Base-by-base conservation (phyloP, 2,888 invertebrate species). In the Sphaeridia pumilis region DNA sequence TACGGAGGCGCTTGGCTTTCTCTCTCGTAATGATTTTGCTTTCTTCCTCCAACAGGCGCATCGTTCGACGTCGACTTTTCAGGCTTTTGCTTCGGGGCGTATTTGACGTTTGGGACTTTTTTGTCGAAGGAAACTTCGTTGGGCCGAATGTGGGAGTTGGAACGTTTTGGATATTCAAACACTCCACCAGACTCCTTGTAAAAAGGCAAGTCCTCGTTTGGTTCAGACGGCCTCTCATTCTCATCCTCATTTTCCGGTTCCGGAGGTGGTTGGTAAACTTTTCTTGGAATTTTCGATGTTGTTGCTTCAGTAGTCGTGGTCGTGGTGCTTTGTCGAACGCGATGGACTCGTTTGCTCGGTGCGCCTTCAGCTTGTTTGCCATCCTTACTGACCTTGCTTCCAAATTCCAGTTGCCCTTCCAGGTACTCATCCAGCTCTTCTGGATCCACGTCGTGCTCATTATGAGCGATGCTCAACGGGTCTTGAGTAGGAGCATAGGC, bases 171-270 rank as follows among this genome's bases (percentile, higher is more conserved):
- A 21, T 58, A 54, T 47, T 59, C 61, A 44, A 65, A 65, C 44
- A 63, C 51, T 14, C 64, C 64, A 0, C 64, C 64, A 3, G 61
- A 57, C 42, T 65, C 64, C 17, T 63, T 65, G 47, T 60, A 65
- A 52, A 65, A 65, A 10, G 64, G 64, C 7, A 65, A 54, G 31
- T 60, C 57, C 7, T 62, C 60, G 27, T 61, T 55, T 17, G 38
- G 38, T 7, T 14, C 5, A 10, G 31, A 7, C 14, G 7, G 7
- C 7, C 31, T 31, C 14, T 31, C 31, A 5, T 17, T n/a, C 7
- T 62, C 60, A 31, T 61, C 55, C n/a, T n/a, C n/a, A n/a, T n/a
- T n/a, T n/a, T n/a, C n/a, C n/a, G n/a, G n/a, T n/a, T n/a, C n/a
- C n/a, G n/a, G n/a, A n/a, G n/a, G n/a, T n/a, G n/a, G n/a, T n/a